phyloP scores from a whole-genome alignment of 2,797 vertebrate genomes.

The Hypotaenidia philippensis region DNA sequence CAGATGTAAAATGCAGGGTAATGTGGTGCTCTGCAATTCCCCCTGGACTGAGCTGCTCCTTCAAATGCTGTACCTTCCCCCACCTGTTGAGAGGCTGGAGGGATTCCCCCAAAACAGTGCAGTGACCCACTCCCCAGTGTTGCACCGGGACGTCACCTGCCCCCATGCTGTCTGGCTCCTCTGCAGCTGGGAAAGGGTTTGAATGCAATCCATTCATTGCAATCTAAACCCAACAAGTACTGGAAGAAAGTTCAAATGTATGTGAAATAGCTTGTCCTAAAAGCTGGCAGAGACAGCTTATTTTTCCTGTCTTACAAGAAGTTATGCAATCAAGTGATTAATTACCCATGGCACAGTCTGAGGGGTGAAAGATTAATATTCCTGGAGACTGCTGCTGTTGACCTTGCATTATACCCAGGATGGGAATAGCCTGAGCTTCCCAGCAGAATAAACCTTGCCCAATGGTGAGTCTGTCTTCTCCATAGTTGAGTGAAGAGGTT shows the following conservation, averaged over 20 bases:
- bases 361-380: conserved; percentile 77
- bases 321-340: conserved; percentile 76
- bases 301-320: conserved; percentile 78
- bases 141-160: rapidly evolving
- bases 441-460: conserved; percentile 65
- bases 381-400: conserved; percentile 73
- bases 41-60: neutral
- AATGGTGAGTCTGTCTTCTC: conserved; percentile 44
- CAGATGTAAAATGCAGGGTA: conserved; percentile 29
- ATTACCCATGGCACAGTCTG: conserved; percentile 66
- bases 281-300: conserved; percentile 71
- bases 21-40: neutral
- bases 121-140: neutral
- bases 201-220: conserved; percentile 52
- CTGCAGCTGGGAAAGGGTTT: conserved; percentile 10
- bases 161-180: conserved; percentile 47
- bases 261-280: conserved; percentile 71
- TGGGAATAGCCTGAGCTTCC: conserved; percentile 67
- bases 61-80: neutral
- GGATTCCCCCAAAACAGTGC: neutral
- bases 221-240: conserved; percentile 65
- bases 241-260: conserved; percentile 77
- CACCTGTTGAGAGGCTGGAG: neutral
- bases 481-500: conserved; percentile 63
- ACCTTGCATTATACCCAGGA: conserved; percentile 67